These are phyloP conservation scores for Axinella damicornis DNA, from an alignment of 37 sponge, comb jelly and placozoan genomes.

Conservation along the genomic window DNA sequence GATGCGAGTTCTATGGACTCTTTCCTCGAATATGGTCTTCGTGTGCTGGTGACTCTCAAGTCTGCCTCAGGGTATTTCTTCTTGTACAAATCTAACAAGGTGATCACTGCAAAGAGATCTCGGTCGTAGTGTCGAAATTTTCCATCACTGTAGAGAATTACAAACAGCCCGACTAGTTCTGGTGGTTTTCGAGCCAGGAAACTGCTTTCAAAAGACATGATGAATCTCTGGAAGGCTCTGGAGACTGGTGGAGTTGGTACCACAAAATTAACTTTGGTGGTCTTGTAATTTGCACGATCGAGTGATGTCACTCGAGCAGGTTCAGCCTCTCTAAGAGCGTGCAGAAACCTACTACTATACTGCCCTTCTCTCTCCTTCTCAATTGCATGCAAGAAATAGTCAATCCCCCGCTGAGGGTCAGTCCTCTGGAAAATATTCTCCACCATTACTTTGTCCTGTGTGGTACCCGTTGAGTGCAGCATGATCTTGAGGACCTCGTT, in stretches of 20 bases:
- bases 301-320: slow-evolving; percentile 34
- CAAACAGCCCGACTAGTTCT: slow-evolving; percentile 46
- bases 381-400: slow-evolving; percentile 31
- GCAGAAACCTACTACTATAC: not conserved
- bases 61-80: slow-evolving; percentile 68
- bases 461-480: not conserved
- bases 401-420: slow-evolving; percentile 59
- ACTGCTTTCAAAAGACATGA: slow-evolving; percentile 71
- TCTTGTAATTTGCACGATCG: slow-evolving; percentile 7
- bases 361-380: not conserved
- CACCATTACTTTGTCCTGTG: not conserved
- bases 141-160: slow-evolving; percentile 43
- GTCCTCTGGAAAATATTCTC: slow-evolving; percentile 30
- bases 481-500: not conserved
- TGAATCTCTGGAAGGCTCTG: slow-evolving; percentile 58
- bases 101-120: slow-evolving; percentile 30
- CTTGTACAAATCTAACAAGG: slow-evolving; percentile 53
- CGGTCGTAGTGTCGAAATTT: slow-evolving; percentile 12
- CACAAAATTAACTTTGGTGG: slow-evolving; percentile 58
- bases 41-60: slow-evolving; percentile 25
- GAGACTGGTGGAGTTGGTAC: slow-evolving; percentile 49
- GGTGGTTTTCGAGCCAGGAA: slow-evolving; percentile 40
- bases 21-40: slow-evolving; percentile 2
- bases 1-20: slow-evolving; percentile 47
- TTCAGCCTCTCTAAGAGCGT: slow-evolving; percentile 28